A percentile compares a stretch with the other conserved stretches of the same genome.
phyloP scores from a whole-genome alignment of 2,888 invertebrate genomes.

The Endomychus coccineus region DNA sequence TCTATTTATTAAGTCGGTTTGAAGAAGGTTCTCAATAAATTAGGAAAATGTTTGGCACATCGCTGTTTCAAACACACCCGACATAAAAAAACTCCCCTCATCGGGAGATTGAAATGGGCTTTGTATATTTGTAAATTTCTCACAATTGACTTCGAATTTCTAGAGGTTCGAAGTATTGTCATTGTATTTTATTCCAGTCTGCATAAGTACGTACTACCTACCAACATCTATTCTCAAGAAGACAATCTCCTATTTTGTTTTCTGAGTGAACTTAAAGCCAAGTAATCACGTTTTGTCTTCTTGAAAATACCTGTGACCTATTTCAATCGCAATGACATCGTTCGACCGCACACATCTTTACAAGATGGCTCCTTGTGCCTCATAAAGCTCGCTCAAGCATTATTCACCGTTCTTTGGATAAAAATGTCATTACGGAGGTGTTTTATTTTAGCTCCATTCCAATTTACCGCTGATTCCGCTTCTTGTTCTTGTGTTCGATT shows the following conservation, averaged over 20 bases:
- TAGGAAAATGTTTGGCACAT: no score
- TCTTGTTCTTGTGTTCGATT: constrained; percentile 17
- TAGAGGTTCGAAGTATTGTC: no score
- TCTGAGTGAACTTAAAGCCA: constrained; percentile 12
- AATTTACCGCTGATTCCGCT: not conserved
- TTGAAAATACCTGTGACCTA: constrained; percentile 12
- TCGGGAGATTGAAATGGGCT: no score
- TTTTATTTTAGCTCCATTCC: constrained; percentile 1
- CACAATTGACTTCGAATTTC: no score
- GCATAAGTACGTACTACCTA: no score
- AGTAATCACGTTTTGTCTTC: constrained; percentile 15
- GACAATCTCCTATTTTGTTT: constrained; percentile 17
- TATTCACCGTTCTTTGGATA: not conserved
- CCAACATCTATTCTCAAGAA: no score
- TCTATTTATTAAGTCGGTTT: no score
- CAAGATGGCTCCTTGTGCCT: not conserved
- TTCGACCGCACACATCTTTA: not conserved
- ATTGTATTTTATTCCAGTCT: no score
- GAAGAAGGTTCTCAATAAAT: no score
- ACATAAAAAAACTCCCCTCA: no score
- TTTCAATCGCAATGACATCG: not conserved
- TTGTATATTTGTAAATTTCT: no score
- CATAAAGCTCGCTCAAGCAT: not conserved
- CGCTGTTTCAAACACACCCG: no score
- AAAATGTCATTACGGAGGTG: constrained; percentile 1